phyloP scores from a whole-genome alignment of 2,888 invertebrate genomes.

The Tachina lurida region DNA sequence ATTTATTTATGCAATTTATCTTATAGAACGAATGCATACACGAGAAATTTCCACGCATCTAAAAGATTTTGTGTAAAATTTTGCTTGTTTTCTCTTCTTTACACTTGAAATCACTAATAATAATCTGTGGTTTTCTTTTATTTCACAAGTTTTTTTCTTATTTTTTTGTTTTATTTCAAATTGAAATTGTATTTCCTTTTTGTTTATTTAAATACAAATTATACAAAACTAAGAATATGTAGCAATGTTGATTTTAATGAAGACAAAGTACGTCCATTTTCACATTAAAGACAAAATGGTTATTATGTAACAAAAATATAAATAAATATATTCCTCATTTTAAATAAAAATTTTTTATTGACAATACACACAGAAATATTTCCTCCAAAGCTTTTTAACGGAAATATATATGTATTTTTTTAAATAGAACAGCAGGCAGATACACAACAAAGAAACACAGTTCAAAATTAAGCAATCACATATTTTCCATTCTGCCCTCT shows the following conservation, averaged over 20 bases:
- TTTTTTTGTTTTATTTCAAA: conserved; percentile 36
- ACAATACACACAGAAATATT: conserved; percentile 17
- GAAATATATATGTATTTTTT: not conserved
- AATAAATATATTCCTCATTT: conserved; percentile 16
- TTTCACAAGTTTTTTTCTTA: conserved; percentile 19
- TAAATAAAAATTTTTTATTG: conserved; percentile 18
- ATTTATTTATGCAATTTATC: conserved; percentile 51
- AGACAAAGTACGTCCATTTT: conserved; percentile 15
- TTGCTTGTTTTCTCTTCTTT: conserved; percentile 26
- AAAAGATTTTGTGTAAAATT: conserved; percentile 50
- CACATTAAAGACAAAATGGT: conserved; percentile 50
- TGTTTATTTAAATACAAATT: conserved; percentile 38
- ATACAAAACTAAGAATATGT: conserved; percentile 48
- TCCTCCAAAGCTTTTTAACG: not conserved
- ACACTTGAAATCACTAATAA: conserved; percentile 55
- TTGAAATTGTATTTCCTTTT: conserved; percentile 59
- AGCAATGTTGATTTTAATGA: conserved; percentile 46
- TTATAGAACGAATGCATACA: conserved; percentile 29
- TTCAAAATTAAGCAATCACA: conserved; percentile 6
- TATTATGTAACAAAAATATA: conserved; percentile 66
- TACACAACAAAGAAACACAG: not conserved
- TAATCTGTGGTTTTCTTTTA: conserved; percentile 57
- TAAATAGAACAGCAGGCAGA: conserved; percentile 16
- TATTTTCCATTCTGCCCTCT: conserved; percentile 12
- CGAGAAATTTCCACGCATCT: conserved; percentile 67